Conservation (phyloP, 2,888 invertebrate genomes). For the Orthosia gracilis region DNA sequence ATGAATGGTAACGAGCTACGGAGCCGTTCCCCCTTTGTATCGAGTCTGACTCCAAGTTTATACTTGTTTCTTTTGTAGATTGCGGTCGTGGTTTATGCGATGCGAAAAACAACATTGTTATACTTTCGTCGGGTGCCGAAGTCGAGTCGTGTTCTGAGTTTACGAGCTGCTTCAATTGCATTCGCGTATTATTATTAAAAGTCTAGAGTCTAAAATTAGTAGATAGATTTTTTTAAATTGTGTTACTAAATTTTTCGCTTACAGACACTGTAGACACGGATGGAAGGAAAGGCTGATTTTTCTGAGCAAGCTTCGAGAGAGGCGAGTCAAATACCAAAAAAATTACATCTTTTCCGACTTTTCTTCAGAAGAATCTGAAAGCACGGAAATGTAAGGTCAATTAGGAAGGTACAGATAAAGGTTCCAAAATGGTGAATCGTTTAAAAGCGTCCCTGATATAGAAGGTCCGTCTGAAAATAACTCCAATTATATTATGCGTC, state of each 20-base stretch:
- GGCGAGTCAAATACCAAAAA: too few relatives aligned
- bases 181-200: constrained; percentile 43
- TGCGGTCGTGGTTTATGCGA: constrained; percentile 80
- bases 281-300: not conserved
- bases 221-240: constrained; percentile 34
- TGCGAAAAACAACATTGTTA: constrained; percentile 85
- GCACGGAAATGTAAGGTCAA: constrained; percentile 70
- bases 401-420: constrained; percentile 72
- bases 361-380: not conserved
- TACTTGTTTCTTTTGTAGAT: constrained; percentile 87
- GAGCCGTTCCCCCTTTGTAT: constrained; percentile 69
- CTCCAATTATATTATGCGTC: constrained; percentile 73
- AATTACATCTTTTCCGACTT: not conserved
- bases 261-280: not conserved
- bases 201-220: constrained; percentile 28
- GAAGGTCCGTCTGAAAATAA: constrained; percentile 72
- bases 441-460: constrained; percentile 76
- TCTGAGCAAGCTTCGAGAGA: not conserved
- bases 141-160: constrained; percentile 69
- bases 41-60: constrained; percentile 80
- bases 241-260: not conserved
- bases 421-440: constrained; percentile 73
- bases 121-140: constrained; percentile 66
- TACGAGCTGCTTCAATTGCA: constrained; percentile 66
- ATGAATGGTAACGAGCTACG: constrained; percentile 90